phyloP scores from a whole-genome alignment of 2,797 vertebrate species.

The Micrastur ruficollis region DNA sequence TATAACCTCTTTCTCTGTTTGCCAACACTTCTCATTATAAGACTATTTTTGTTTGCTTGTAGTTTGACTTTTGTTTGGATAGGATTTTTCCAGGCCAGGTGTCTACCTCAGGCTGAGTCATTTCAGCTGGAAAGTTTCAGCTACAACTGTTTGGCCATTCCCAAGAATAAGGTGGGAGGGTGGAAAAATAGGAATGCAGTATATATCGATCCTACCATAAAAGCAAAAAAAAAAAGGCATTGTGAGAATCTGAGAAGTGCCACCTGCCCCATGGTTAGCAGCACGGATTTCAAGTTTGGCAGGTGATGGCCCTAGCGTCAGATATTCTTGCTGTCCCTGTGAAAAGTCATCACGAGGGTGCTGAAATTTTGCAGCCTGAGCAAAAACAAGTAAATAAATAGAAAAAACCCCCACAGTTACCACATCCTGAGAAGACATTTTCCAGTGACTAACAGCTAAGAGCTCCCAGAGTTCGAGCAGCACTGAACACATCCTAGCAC shows the following conservation, averaged over 20 bases:
- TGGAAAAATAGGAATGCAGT: background rate
- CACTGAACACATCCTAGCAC: background rate
- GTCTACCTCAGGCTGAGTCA: background rate
- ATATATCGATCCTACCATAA: background rate
- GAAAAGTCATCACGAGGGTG: background rate
- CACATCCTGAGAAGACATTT: background rate
- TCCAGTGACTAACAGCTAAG: background rate
- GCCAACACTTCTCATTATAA: background rate
- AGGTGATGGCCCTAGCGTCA: background rate
- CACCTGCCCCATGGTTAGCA: background rate
- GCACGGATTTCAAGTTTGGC: background rate
- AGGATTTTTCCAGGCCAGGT: conserved; percentile 5
- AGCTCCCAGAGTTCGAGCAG: background rate
- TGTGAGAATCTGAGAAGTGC: background rate
- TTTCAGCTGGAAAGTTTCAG: background rate
- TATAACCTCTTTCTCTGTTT: background rate
- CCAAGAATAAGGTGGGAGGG: background rate
- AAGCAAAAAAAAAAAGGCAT: background rate
- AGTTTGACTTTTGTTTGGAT: background rate
- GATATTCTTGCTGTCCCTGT: background rate
- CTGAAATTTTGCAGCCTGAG: background rate
- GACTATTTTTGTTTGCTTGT: background rate
- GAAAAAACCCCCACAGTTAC: background rate
- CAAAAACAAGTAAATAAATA: background rate
- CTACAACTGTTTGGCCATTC: background rate